These are phyloP conservation scores for Pitta sordida DNA, from an alignment of 2,113 vertebrate species.

Conservation along the genomic window DNA sequence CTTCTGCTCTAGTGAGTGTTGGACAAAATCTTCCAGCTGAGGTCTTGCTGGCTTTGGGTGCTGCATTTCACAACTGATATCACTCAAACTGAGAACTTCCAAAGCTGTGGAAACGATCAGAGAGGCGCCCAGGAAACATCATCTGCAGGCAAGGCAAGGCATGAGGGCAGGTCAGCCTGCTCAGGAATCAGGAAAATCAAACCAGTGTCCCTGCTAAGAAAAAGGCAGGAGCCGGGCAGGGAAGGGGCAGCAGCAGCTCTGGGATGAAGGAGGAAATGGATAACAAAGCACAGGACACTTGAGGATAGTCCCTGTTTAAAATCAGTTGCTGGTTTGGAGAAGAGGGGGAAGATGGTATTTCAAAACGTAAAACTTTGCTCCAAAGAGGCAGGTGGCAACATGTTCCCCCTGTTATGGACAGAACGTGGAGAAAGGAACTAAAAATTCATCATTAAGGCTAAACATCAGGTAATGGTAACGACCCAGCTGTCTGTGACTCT, in stretches of 20 bases:
- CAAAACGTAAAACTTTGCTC: not conserved
- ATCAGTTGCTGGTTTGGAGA: not conserved
- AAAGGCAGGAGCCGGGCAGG: not conserved
- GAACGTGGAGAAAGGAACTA: not conserved
- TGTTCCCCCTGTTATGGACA: not conserved
- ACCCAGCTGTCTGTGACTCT: not conserved
- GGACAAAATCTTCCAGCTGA: constrained; percentile 17
- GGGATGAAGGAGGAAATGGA: not conserved
- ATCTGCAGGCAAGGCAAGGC: not conserved
- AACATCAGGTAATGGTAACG: not conserved
- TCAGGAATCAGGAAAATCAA: not conserved
- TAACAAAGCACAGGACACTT: not conserved
- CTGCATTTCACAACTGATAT: not conserved
- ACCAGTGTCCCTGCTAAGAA: not conserved
- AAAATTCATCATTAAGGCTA: not conserved
- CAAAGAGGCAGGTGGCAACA: not conserved
- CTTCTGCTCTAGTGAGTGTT: not conserved
- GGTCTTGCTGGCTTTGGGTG: not conserved
- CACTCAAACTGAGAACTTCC: not conserved
- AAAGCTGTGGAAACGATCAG: not conserved
- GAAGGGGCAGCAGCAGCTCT: not conserved
- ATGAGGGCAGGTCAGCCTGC: not conserved
- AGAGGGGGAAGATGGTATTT: not conserved
- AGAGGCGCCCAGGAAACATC: not conserved
- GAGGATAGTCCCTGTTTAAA: not conserved